Base-by-base conservation (phyloP, 2,888 invertebrate species). In the Ditylenchus weischeri region DNA sequence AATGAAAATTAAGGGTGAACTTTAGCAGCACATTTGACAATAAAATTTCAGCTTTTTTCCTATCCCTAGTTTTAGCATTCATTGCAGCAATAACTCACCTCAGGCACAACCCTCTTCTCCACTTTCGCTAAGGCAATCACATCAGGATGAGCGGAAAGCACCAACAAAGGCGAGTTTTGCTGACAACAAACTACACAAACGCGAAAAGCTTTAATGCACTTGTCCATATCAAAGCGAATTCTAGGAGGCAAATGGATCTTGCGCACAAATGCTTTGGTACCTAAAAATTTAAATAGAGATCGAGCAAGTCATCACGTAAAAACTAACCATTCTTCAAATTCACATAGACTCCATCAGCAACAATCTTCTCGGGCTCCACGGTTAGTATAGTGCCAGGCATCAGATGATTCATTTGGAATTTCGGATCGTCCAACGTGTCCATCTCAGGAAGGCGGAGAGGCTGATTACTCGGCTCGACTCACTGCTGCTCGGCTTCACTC, bases 301-400 rank as follows among this genome's bases (percentile, higher is more conserved):
- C 8, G n/a, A 38, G 18, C 19, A 18, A 72, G n/a, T 65, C 36
- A 5, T 4, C 0, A 11, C 29, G 13, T 18, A 43, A 73, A 73
- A 51, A 5, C 49, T 29, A 47, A 78, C 79, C 79, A 66, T 80
- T 80, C 61, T 77, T 76, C 49, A 80, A 68, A 11, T 54, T 67
- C 1, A 79, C 80, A 49, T 71, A 71, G 18, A 79, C 70, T 21
- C 81, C 81, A 11, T 59, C 70, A 10, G 66, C 64, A 15, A 71
- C 66, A 43, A 51, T 43, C 63, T 75, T 73, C 8, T 73, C 75
- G 35, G 81, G 81, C 48, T 73, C 73, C 49, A 76, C 78, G 43
- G 74, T 73, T 0, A 81, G 54, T 48, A 81, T 73, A 3, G 81
- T 79, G 43, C 81, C 81, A 0, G 81, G 81, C 78, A 77, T 78